These are phyloP conservation scores for Steinernema hermaphroditum DNA, from an alignment of 2,888 invertebrate genomes.

Conservation along the genomic window DNA sequence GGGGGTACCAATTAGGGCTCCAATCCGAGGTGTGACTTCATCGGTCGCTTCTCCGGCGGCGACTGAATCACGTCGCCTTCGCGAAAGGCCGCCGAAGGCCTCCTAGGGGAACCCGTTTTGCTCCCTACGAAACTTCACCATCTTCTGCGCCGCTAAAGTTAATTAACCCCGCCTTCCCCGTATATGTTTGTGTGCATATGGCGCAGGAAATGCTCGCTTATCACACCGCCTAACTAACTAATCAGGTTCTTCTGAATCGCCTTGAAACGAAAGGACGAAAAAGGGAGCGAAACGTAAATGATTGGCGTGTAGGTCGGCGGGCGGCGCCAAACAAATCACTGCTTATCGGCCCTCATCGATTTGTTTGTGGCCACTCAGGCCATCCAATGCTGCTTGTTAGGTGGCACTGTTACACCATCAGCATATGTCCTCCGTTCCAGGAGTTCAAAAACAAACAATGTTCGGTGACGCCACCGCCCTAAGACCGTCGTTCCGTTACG, in stretches of 20 bases:
- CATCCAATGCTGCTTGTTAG: too few species aligned
- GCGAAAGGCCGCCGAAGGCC: background rate
- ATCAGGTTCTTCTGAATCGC: background rate
- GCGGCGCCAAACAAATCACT: background rate
- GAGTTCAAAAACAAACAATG: background rate
- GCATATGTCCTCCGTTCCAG: background rate
- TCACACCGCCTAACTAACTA: background rate
- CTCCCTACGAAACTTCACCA: background rate
- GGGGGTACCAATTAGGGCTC: background rate
- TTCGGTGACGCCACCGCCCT: background rate
- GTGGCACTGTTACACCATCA: background rate
- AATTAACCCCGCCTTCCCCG: background rate
- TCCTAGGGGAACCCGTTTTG: background rate
- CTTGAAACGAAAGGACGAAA: background rate
- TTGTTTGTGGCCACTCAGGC: background rate
- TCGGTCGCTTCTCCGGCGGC: background rate
- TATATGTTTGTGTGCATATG: background rate
- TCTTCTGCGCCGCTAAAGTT: background rate
- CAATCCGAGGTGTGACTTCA: background rate
- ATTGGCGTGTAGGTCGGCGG: background rate
- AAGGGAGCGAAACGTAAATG: background rate
- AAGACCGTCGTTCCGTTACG: background rate
- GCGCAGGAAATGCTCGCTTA: constrained; percentile 2
- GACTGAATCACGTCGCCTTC: constrained; percentile 11
- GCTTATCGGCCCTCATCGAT: background rate